Evolutionary conservation across 1,140 invertebrate genomes (phyloP).

Genomic region (Eumaeus atala): DNA sequence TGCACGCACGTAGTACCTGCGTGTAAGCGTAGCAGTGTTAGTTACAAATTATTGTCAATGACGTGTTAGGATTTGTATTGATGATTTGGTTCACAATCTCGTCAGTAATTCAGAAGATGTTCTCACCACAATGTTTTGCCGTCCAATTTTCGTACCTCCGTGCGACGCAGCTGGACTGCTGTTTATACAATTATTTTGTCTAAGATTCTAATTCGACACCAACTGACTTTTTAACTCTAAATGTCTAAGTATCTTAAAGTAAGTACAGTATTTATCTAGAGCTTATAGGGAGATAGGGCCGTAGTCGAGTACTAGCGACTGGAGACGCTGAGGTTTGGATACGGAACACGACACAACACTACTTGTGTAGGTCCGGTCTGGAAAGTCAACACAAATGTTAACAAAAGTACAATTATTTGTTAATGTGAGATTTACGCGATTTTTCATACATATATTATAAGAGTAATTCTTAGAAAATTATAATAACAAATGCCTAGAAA

Average conservation of each 20-base stretch:
- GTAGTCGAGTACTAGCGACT: constrained; percentile 29
- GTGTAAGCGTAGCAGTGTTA: no score
- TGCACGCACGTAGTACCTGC: no score
- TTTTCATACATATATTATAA: no score
- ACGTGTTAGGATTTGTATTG: constrained; percentile 12
- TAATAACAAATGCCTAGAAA: no score
- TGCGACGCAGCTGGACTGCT: constrained; percentile 50
- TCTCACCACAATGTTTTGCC: constrained; percentile 62
- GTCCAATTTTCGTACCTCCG: constrained; percentile 51
- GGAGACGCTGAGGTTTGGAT: constrained; percentile 26
- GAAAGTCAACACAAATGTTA: no score
- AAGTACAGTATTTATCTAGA: constrained; percentile 57
- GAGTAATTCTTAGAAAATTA: no score
- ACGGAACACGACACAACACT: constrained; percentile 2
- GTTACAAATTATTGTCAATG: no score
- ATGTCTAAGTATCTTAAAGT: constrained; percentile 58
- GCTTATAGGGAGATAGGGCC: constrained; percentile 68
- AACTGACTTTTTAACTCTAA: constrained; percentile 55
- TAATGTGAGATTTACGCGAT: no score
- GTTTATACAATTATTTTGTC: constrained; percentile 45
- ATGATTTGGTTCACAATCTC: constrained; percentile 3
- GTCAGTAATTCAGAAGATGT: constrained; percentile 18
- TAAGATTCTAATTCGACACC: constrained; percentile 56
- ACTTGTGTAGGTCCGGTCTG: no score
- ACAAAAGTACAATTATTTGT: no score